Percentiles rank a stretch among this genome's conserved stretches.
phyloP scores from a whole-genome alignment of 2,113 vertebrate genomes.

The Nicator chloris region DNA sequence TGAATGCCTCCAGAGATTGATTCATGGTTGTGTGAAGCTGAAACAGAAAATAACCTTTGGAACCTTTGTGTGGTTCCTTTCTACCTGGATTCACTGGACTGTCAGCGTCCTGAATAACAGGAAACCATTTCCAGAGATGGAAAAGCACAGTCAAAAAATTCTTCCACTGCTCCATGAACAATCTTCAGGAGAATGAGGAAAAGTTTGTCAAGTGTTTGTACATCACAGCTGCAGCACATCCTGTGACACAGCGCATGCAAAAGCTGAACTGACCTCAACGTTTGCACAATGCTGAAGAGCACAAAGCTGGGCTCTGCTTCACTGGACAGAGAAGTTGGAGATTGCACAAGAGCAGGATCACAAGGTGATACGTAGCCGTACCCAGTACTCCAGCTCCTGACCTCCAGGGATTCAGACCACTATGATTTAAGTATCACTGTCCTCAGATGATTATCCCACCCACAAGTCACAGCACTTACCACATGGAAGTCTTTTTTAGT shows the following conservation, averaged over 20 bases:
- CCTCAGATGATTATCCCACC: neutral
- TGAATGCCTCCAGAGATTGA: neutral
- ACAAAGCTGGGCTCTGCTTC: neutral
- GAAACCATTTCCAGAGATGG: neutral
- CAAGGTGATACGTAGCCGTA: neutral
- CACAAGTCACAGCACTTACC: neutral
- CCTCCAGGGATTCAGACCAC: neutral
- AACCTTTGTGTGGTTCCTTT: neutral
- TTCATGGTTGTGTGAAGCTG: neutral
- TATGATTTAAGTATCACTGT: neutral
- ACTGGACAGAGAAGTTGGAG: neutral
- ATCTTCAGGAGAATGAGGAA: neutral
- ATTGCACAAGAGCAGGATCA: neutral
- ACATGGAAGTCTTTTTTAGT: neutral
- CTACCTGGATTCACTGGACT: neutral
- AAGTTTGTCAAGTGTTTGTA: neutral
- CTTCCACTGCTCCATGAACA: neutral
- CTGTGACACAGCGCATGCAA: neutral
- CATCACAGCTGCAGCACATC: neutral
- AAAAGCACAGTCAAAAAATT: neutral
- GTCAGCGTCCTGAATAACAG: neutral
- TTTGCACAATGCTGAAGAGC: neutral
- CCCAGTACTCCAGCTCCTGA: neutral
- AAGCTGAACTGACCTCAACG: neutral
- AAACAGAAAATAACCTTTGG: neutral